Evolutionary conservation across 2,797 vertebrate genomes (phyloP), one percentile per base, ranked within the genome.

Genomic region (Characodon lateralis): DNA sequence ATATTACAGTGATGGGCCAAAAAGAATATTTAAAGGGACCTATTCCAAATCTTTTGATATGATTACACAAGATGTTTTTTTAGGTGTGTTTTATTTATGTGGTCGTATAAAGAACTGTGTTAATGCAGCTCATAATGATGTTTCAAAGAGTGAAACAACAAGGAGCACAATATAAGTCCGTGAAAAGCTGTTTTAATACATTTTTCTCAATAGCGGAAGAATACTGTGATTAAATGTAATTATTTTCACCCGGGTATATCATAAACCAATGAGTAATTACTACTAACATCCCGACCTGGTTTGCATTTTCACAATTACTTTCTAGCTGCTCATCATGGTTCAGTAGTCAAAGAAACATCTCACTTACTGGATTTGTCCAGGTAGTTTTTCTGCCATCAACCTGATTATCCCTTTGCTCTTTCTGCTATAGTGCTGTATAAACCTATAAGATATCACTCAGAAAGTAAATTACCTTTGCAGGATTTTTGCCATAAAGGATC

Each of bases 1-100:
- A 65, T 68, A 48, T 71, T 50, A 65, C 73, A n/a, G 61, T 31
- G 59, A 65, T 39, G 12, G 59, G 6, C 59, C 59, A 51, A 66
- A 65, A 74, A 22, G 59, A 74, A 63, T 65, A 70, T 77, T 76
- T 71, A 31, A 26, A 65, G 66, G 39, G 75, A 77, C 66, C 41
- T 51, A 28, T 35, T 48, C 18, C 43, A 65, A 65, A 74, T 74
- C 73, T 65, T 74, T 74, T 74, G 59, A 74, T 65, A 63, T 14
- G 51, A 76, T 78, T 41, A 53, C n/a, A 73, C 35, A 55, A 71
- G 16, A 70, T 24, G n/a, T 35, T 77, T 55, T 4, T 9, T 35
- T 76, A 35, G 26, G 18, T 59, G 55, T n/a, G 28, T 58, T 58
- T 71, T 58, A 56, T 76, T 55, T 69, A 69, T 76, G 55, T 69